Conservation (phyloP, 2,113 vertebrate genomes). For the Petroica traversi region DNA sequence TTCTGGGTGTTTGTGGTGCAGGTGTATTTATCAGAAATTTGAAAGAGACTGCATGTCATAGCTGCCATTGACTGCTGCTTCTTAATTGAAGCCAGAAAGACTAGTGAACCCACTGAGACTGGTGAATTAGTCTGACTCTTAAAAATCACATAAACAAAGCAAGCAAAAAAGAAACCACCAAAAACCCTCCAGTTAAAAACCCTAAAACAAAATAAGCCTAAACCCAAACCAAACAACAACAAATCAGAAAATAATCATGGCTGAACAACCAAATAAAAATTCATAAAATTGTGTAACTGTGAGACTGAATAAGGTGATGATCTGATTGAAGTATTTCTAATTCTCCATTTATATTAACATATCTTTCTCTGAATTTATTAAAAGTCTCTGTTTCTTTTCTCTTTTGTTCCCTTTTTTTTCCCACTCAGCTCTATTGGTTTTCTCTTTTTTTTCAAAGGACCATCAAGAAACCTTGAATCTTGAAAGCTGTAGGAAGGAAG, state of each 20-base stretch:
- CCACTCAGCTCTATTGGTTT: not conserved
- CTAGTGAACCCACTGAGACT: not conserved
- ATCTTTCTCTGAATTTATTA: not conserved
- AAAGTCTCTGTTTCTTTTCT: not conserved
- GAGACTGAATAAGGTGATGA: not conserved
- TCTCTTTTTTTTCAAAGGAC: not conserved
- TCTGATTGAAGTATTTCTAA: not conserved
- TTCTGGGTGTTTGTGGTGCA: not conserved
- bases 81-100: not conserved
- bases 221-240: not conserved
- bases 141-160: not conserved
- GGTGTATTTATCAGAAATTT: not conserved
- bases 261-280: not conserved
- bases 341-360: not conserved
- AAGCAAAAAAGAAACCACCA: too few relatives aligned
- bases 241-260: not conserved
- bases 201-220: not conserved
- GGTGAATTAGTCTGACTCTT: not conserved
- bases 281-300: not conserved
- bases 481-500: not conserved
- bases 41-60: not conserved
- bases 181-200: not conserved
- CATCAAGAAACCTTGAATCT: not conserved
- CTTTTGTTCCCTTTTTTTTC: not conserved
- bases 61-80: not conserved